These are phyloP conservation scores for Sphaeramia orbicularis DNA, from an alignment of 2,797 vertebrate species.

Conservation along the genomic window DNA sequence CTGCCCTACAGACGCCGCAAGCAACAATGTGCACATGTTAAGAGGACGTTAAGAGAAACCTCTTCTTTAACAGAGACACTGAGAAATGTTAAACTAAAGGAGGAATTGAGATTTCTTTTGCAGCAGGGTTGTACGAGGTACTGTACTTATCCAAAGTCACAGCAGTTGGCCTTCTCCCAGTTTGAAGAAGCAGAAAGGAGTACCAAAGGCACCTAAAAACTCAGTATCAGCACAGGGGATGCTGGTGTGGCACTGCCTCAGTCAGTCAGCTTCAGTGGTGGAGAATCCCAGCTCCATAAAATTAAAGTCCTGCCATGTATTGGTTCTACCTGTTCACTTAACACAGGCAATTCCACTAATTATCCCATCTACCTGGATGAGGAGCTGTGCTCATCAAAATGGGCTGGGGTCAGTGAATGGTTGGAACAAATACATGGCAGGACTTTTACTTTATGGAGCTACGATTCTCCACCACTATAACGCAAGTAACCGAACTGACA, in stretches of 20 bases:
- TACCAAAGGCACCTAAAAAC: neutral
- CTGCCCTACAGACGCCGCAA: constrained; percentile 81
- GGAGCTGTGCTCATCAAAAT: too few relatives aligned
- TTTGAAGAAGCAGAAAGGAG: neutral
- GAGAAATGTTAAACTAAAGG: neutral
- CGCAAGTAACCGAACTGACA: too few relatives aligned
- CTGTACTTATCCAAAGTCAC: constrained; percentile 11
- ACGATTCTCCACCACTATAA: too few relatives aligned
- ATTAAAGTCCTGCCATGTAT: too few relatives aligned
- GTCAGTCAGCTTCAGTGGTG: neutral
- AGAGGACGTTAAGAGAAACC: neutral
- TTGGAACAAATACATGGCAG: too few relatives aligned
- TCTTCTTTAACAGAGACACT: constrained; percentile 12
- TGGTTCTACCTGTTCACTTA: too few relatives aligned
- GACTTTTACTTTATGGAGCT: too few relatives aligned
- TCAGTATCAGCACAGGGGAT: neutral
- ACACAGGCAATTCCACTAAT: too few relatives aligned
- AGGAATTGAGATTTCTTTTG: too few relatives aligned
- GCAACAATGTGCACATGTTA: constrained; percentile 74
- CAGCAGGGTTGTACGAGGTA: neutral
- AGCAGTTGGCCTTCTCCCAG: neutral
- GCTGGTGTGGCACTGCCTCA: neutral
- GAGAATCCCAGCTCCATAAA: too few relatives aligned
- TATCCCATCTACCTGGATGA: too few relatives aligned
- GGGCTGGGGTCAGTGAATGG: too few relatives aligned